These are phyloP conservation scores for Trissolcus brochymenae DNA, from an alignment of 2,888 invertebrate genomes.

Conservation along the genomic window DNA sequence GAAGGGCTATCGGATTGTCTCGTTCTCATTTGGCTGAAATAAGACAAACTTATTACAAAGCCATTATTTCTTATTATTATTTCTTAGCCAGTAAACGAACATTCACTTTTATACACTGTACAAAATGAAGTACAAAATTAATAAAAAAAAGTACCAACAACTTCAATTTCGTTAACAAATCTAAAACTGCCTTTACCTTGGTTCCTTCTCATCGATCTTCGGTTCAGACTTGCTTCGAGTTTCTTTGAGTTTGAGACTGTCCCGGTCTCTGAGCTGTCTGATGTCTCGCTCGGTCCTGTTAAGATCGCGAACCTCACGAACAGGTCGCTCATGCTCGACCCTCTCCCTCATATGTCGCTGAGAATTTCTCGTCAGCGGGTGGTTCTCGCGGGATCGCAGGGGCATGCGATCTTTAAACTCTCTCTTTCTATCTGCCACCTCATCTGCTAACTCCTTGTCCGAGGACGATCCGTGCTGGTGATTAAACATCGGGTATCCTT, in stretches of 20 bases:
- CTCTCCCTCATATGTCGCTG: slow-evolving; percentile 70
- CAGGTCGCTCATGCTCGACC: slow-evolving; percentile 62
- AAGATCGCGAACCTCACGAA: slow-evolving; percentile 62
- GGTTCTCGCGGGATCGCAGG: slow-evolving; percentile 73
- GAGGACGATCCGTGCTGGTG: slow-evolving; percentile 74
- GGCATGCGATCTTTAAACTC: slow-evolving; percentile 71
- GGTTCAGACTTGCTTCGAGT: slow-evolving; percentile 64
- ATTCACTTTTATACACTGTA: too few species aligned
- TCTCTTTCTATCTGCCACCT: slow-evolving; percentile 68
- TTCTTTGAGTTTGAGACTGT: slow-evolving; percentile 61
- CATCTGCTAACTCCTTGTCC: slow-evolving; percentile 74
- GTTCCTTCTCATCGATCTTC: slow-evolving; percentile 69
- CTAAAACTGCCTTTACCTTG: slow-evolving; percentile 57
- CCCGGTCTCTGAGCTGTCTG: slow-evolving; percentile 42
- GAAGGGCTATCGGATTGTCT: slow-evolving; percentile 70
- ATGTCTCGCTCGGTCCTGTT: slow-evolving; percentile 55
- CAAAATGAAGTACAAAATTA: background rate
- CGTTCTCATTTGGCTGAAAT: slow-evolving; percentile 56
- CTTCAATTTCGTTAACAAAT: too few species aligned
- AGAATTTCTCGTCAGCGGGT: slow-evolving; percentile 70
- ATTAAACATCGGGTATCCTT: slow-evolving; percentile 74
- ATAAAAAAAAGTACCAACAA: too few species aligned
- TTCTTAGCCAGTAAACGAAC: background rate
- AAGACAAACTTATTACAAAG: background rate
- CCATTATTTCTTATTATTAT: too few species aligned